Base-by-base conservation (phyloP, 2,797 vertebrate species). In the Eidolon dupreanum region DNA sequence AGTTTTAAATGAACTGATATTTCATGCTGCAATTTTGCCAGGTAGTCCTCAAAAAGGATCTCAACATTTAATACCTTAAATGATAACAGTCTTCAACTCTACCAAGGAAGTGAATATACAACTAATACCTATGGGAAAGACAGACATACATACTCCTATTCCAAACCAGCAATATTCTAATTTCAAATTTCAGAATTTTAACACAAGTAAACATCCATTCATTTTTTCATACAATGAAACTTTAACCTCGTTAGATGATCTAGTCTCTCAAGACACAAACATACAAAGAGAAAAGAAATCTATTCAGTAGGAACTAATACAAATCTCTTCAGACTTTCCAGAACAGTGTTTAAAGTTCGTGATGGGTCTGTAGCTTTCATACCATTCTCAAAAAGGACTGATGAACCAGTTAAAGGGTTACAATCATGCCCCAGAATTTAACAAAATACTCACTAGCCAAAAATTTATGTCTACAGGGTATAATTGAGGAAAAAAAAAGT, bases 121-220 rank as follows among this genome's bases (percentile, higher is more conserved):
- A 88, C 33, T 75, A 88, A 63, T 73, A 31, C 31, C 46, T 66
- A 33, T 24, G 8, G 33, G n/a, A 87, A 93, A 93, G 46, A 16
- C 4, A 82, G 49, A 90, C 26, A 93, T 13, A 84, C 13, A 92
- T 9, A 93, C 19, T 84, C 41, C 17, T 75, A 81, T 66, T 84
- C 38, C 19, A 96, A 96, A 84, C 19, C 41, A 75, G 2, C 24
- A 93, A 94, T 68, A 93, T 11, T 91, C 68, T 79, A 84, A 51
- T 68, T 95, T 88, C 65, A 75, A 94, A 91, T 92, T 91, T 90
- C 41, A 89, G 63, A 95, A 91, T 86, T 90, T 93, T 53, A 97
- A 87, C 28, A 81, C 12, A 66, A 89, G 43, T 87, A 94, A 95
- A 86, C 7, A 68, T 74, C 83, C 22, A 51, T 51, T 63, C 28